Evolutionary conservation across 2,888 invertebrate genomes (phyloP).

Genomic region (Amblyjoppa fuscipennis): DNA sequence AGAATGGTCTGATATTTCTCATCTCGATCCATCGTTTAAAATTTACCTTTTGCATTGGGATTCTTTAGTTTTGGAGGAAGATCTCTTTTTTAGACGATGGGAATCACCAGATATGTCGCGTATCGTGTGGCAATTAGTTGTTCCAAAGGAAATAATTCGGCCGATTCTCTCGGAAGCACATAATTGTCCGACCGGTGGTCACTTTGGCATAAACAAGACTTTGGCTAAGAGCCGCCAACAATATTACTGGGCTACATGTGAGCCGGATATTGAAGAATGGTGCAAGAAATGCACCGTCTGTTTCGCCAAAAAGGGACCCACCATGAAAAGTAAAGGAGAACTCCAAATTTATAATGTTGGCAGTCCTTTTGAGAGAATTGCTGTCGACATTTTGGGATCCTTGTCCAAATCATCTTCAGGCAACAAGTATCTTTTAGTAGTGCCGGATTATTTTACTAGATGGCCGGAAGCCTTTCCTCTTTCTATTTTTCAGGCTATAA

Average conservation of each 20-base stretch:
- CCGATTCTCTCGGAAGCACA: conserved; percentile 68
- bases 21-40: conserved; percentile 32
- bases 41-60: conserved; percentile 70
- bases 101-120: conserved; percentile 55
- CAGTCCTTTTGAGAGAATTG: conserved; percentile 66
- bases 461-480: conserved; percentile 76
- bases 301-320: conserved; percentile 68
- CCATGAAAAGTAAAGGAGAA: conserved; percentile 51
- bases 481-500: conserved; percentile 75
- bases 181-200: conserved; percentile 71
- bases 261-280: conserved; percentile 70
- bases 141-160: conserved; percentile 52
- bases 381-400: conserved; percentile 72
- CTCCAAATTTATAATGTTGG: conserved; percentile 70
- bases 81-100: conserved; percentile 59
- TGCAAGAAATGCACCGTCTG: conserved; percentile 70
- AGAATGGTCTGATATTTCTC: conserved; percentile 62
- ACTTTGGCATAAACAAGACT: conserved; percentile 74
- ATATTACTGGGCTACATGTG: conserved; percentile 70
- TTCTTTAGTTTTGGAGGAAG: conserved; percentile 59
- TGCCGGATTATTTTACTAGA: conserved; percentile 72
- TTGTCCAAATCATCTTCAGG: conserved; percentile 66
- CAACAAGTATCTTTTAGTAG: conserved; percentile 73
- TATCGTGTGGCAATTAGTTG: conserved; percentile 47
- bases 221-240: conserved; percentile 69